Evolutionary conservation across 2,888 invertebrate genomes (phyloP).

Genomic region (Bimastos eiseni): DNA sequence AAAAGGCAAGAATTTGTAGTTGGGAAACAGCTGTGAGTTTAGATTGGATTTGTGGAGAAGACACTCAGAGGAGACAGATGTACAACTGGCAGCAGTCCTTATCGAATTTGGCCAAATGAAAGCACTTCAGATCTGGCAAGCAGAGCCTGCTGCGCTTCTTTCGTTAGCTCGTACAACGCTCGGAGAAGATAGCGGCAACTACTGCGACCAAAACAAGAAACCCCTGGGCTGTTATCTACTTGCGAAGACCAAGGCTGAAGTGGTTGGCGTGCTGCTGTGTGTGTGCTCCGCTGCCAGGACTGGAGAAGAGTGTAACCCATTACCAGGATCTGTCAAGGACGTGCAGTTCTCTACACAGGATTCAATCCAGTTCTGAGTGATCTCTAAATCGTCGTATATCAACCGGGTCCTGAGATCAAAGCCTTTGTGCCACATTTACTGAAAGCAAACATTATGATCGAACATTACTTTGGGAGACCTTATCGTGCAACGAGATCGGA

Average conservation of each 20-base stretch:
- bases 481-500: neutral
- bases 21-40: neutral
- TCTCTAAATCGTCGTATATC: conserved; percentile 13
- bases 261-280: neutral
- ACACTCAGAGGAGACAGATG: neutral
- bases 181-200: neutral
- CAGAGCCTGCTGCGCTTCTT: neutral
- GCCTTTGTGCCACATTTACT: neutral
- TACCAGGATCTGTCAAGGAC: neutral
- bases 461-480: neutral
- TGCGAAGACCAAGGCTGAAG: neutral
- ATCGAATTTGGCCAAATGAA: neutral
- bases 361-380: neutral
- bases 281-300: neutral
- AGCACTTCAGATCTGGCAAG: neutral
- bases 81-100: neutral
- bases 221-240: neutral
- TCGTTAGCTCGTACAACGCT: neutral
- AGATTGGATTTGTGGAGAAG: neutral
- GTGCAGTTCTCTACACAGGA: neutral
- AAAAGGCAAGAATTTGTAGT: neutral
- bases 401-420: neutral
- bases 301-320: neutral
- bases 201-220: neutral
- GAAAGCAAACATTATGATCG: conserved; percentile 5